These are phyloP conservation scores for Gila robusta DNA, from an alignment of 2,797 vertebrate genomes.

Conservation along the genomic window DNA sequence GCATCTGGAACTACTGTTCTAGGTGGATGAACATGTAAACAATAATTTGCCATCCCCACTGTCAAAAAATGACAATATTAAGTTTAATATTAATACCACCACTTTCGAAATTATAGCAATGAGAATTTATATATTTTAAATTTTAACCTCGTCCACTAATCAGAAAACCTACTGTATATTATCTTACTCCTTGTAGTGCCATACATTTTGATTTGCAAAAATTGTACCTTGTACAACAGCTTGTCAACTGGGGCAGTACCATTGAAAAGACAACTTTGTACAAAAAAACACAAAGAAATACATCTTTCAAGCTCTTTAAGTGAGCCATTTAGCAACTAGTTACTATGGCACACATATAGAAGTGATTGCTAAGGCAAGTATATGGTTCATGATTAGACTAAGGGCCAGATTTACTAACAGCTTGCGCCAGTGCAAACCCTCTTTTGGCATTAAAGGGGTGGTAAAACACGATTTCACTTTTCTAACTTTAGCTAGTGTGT, in stretches of 20 bases:
- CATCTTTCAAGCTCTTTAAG: neutral
- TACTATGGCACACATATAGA: neutral
- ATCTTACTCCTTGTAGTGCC: neutral
- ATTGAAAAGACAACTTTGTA: neutral
- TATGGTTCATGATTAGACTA: neutral
- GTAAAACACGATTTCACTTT: too few species aligned
- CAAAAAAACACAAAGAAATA: neutral
- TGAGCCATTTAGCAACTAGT: neutral
- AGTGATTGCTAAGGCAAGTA: neutral
- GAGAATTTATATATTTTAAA: neutral
- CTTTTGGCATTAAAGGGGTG: too few species aligned
- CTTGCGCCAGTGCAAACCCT: too few species aligned
- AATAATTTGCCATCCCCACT: neutral
- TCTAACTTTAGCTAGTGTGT: too few species aligned
- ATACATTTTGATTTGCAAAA: neutral
- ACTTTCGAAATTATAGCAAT: neutral
- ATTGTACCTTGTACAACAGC: too few species aligned
- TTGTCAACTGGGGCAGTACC: neutral
- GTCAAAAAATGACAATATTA: neutral
- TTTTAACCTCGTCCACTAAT: neutral
- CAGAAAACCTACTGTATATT: neutral
- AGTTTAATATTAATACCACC: neutral
- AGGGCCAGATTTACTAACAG: too few species aligned
- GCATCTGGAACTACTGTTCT: neutral
- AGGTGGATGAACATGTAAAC: neutral